Evolutionary conservation across 2,888 invertebrate genomes (phyloP), one percentile per base, ranked within the genome.

Genomic region (Melanostoma mellinum): DNA sequence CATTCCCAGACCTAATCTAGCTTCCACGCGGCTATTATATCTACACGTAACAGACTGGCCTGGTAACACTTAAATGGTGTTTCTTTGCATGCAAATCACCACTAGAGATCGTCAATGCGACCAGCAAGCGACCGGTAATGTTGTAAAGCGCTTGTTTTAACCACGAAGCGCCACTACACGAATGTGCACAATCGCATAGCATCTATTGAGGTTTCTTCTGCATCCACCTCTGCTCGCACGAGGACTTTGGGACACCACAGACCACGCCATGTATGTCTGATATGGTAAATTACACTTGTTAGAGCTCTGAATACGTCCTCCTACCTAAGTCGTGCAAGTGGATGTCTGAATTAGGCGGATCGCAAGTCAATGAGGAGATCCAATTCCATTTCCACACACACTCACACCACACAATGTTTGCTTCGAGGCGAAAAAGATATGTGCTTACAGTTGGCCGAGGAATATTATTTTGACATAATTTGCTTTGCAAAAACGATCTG

Each of bases 271-370:
- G 50, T 77, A 56, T 20, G 20, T 68, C 56, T 75, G 68, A 58
- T 60, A 82, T 78, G 77, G 78, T 82, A 82, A 79, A 78, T 71
- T 79, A 65, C 84, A 75, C 79, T 71, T 84, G 74, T 79, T 71
- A 38, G 71, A 60, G 65, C 61, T 58, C 55, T 52, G 38, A 61
- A 75, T 60, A 44, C 30, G 84, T 84, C 74, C 84, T 50, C 75
- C 84, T 72, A 75, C 72, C 69, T 72, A 63, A 40, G 52, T 69
- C 65, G 63, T 78, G 69, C 73, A 67, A 75, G 48, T 56, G 60
- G 65, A 75, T 65, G 74, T 79, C 84, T 84, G 69, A 79, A 84
- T 84, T 75, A 71, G 79, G 55, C 68, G 36, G 50, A 42, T 33
- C 48, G 40, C 65, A 50, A 53, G 50, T 56, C 8, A 20, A 42